These are phyloP conservation scores for Ploceus nigricollis DNA, from an alignment of 2,113 vertebrate genomes.

Conservation along the genomic window DNA sequence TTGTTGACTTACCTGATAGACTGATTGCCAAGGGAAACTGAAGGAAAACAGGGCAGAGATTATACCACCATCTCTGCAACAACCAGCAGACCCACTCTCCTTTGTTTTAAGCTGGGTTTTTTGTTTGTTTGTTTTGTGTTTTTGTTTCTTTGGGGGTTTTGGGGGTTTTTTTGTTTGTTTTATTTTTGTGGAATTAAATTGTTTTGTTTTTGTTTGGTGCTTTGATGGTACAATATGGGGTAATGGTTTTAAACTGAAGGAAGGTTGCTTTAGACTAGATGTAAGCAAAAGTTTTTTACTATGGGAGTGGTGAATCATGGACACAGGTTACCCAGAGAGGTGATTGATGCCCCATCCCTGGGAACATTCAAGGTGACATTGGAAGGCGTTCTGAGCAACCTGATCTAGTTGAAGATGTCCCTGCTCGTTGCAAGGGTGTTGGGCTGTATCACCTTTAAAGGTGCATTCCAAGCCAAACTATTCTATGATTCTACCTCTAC, in stretches of 20 bases:
- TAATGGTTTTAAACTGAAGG: background rate
- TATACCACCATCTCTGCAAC: background rate
- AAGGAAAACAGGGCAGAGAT: background rate
- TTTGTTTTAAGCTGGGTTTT: background rate
- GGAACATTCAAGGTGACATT: background rate
- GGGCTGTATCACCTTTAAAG: background rate
- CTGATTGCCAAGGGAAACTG: background rate
- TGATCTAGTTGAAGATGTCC: background rate
- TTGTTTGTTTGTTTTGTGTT: too few relatives aligned
- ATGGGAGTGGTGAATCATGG: background rate
- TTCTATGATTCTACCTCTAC: background rate
- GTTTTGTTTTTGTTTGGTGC: background rate
- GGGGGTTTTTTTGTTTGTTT: too few relatives aligned
- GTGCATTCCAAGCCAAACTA: background rate
- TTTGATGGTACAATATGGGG: background rate
- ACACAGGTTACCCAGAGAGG: background rate
- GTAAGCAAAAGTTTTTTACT: background rate
- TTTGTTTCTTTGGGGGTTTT: background rate
- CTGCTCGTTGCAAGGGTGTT: background rate
- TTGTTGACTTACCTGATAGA: background rate
- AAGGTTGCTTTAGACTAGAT: background rate
- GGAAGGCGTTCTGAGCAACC: background rate
- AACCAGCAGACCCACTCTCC: background rate
- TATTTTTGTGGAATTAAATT: background rate
- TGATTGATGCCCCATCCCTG: background rate